Base-by-base conservation (phyloP, 1,140 invertebrate genomes). In the Copidosoma floridanum region DNA sequence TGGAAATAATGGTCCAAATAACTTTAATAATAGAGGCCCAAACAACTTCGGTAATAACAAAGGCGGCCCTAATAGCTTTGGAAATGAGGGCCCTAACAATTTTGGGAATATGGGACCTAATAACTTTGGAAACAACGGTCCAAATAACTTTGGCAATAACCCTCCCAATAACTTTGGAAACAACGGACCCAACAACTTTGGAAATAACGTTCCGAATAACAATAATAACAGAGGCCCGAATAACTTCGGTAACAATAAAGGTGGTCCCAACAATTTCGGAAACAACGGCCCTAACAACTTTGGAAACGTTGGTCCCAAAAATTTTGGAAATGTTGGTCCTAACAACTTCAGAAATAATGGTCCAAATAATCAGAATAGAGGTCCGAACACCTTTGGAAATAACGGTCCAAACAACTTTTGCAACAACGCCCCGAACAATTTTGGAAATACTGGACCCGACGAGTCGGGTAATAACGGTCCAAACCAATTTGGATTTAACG, bases 371-470 rank as follows among this genome's bases (percentile, higher is more conserved):
- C 7, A 27, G n/a, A 50, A 50, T 6, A 37, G 21, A 23, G 50
- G 50, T 10, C 50, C 3, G 24, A 38, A 23, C 8, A 37, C 37
- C 26, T 40, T 52, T n/a, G 38, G 27, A 26, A 53, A 53, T 35
- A 21, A 38, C 14, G 37, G 23, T 21, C n/a, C 51, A 11, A 62
- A 54, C 11, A 27, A 52, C 10, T 24, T 18, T 8, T 47, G 38
- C 43, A 41, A 50, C 16, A 21, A 55, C 26, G 66, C 64, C 26
- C 44, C 63, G 3, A 65, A 48, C 43, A 50, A 64, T 60, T 68
- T 68, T 55, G 64, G 60, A 55, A 51, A 51, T 27, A 32, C 18
- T 20, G 41, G 27, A 16, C 11, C 41, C 8, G 21, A 24, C 1
- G 23, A 56, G 23, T 54, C 41, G 2, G 37, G 37, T 20, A 41